Base-by-base conservation (phyloP, 2,797 vertebrate species). In the Lutjanus argentimaculatus region DNA sequence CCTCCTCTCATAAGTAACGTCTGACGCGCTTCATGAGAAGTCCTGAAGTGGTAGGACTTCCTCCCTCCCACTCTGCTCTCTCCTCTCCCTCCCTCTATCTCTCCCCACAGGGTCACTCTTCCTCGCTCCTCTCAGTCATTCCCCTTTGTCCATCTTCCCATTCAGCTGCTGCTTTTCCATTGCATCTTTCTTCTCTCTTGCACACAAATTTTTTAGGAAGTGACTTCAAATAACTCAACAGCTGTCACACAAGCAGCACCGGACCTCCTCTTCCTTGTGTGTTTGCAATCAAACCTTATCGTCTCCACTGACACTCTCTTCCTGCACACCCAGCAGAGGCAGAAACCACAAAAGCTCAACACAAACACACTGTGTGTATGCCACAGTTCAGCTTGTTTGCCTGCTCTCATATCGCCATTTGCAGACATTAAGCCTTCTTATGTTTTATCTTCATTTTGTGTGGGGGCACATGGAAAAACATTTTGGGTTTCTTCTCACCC, bases 401-500 rank as follows among this genome's bases (percentile, higher is more conserved):
- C 52, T 76, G 11, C 79, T 62, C 88, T 63, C 22, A 2, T 77
- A 79, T 89, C 89, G 84, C 58, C 67, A n/a, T 82, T 75, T 71
- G 56, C 64, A 84, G 89, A 90, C 90, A 53, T 74, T 95, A 91
- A 92, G 86, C 91, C 91, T 61, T 73, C 90, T 94, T 92, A 92
- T 68, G 76, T 87, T 82, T 87, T 89, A 87, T 88, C 87, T 25
- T 64, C 15, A 19, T 25, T 85, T 56, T 12, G 40, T 63, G 72
- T 46, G 62, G 48, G 72, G 65, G 19, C 21, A 48, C 40, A 36
- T 15, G n/a, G 48, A 4, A 36, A 71, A 56, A 77, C 66, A 62
- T 15, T 53, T 56, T 40, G 56, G 55, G 30, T 75, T 75, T 52
- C 51, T 75, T 52, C 51, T 52, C 77, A n/a, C 17, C 55, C 45